Evolutionary conservation across 2,113 vertebrate genomes (phyloP).

Genomic region (Pyxicephalus adspersus): DNA sequence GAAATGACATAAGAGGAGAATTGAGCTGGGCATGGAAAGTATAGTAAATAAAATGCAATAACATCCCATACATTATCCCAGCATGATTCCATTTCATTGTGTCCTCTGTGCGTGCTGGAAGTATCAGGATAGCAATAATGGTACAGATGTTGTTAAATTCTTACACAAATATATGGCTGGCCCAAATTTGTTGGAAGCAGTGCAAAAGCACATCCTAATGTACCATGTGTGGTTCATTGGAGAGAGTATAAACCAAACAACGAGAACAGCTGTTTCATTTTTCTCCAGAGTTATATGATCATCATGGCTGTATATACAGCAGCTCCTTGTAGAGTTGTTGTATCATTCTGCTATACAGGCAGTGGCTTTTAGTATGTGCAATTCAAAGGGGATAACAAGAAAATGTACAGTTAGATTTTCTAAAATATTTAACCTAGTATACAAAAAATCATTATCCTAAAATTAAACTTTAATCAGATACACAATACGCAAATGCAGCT

Average conservation of each 20-base stretch:
- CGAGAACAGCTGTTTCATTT: not conserved
- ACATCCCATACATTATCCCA: constrained; percentile 32
- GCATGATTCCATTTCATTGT: constrained; percentile 22
- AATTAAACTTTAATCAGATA: no score
- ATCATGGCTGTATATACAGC: not conserved
- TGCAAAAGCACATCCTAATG: constrained; percentile 27
- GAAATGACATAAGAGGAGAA: constrained; percentile 39
- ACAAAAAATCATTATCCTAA: no score
- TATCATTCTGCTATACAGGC: not conserved
- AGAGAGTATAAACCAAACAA: not conserved
- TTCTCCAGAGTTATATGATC: not conserved
- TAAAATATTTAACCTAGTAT: no score
- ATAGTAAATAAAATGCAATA: constrained; percentile 30
- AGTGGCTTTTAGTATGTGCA: not conserved
- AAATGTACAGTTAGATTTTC: not conserved
- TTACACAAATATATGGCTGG: constrained; percentile 9
- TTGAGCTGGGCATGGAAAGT: constrained; percentile 3
- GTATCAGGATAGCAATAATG: constrained; percentile 16
- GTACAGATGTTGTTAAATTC: constrained; percentile 7
- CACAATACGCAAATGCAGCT: no score
- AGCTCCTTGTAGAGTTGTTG: not conserved
- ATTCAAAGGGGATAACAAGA: not conserved
- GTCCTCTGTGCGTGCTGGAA: constrained; percentile 28
- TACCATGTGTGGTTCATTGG: constrained; percentile 3
- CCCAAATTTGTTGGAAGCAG: constrained; percentile 10